These are phyloP conservation scores for Suillia variegata DNA, from an alignment of 2,888 invertebrate species.

Conservation along the genomic window DNA sequence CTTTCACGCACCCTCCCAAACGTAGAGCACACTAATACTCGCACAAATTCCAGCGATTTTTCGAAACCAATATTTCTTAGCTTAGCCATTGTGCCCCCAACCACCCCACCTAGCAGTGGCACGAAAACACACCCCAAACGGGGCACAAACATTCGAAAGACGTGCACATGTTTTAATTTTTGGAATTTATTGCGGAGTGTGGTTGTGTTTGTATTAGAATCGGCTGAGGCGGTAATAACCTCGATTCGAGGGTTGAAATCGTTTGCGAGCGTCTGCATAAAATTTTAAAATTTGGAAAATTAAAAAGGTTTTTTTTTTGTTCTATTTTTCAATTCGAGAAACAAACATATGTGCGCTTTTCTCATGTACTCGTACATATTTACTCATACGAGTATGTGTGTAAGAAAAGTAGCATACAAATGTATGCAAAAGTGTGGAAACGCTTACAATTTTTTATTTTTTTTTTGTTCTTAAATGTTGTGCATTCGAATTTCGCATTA, in stretches of 20 bases:
- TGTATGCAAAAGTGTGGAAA: not conserved
- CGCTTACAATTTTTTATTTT: not conserved
- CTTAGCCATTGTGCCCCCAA: not conserved
- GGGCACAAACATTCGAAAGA: slow-evolving; percentile 12
- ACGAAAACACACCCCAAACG: too few relatives aligned
- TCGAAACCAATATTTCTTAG: not conserved
- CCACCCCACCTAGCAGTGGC: too few relatives aligned
- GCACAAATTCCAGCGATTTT: too few relatives aligned
- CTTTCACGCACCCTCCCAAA: too few relatives aligned
- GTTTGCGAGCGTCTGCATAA: not conserved
- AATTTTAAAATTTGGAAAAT: not conserved
- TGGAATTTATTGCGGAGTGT: slow-evolving; percentile 1
- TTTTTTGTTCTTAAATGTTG: not conserved
- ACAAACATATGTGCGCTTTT: slow-evolving; percentile 11
- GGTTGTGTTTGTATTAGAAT: not conserved
- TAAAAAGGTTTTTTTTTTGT: too few relatives aligned
- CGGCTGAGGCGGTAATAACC: too few relatives aligned
- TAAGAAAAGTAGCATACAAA: too few relatives aligned
- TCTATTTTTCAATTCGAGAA: not conserved
- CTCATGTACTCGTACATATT: not conserved
- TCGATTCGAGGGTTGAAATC: not conserved
- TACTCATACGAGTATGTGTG: too few relatives aligned
- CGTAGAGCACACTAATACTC: too few relatives aligned
- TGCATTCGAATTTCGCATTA: not conserved
- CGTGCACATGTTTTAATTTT: slow-evolving; percentile 33